Evolutionary conservation across 2,888 invertebrate genomes (phyloP).

Genomic region (Melanchra persicariae): DNA sequence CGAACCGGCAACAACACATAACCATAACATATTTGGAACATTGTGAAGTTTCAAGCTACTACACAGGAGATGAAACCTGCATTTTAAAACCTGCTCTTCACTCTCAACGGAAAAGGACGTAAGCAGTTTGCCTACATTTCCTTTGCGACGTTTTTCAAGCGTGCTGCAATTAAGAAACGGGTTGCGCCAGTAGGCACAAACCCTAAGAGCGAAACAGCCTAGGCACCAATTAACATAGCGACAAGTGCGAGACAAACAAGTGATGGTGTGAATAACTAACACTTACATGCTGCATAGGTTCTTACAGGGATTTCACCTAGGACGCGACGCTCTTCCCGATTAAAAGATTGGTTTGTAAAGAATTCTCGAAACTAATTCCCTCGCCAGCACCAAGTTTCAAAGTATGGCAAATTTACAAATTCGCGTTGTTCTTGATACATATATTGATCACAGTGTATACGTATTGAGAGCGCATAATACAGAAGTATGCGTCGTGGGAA

Average conservation of each 20-base stretch:
- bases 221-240: constrained; percentile 40
- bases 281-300: not conserved
- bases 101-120: constrained; percentile 38
- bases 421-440: constrained; percentile 23
- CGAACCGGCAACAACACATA: not conserved
- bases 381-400: not conserved
- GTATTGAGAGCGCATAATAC: constrained; percentile 33
- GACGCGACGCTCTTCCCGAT: not conserved
- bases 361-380: too few species aligned
- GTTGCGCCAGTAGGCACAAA: constrained; percentile 32
- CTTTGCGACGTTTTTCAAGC: constrained; percentile 33
- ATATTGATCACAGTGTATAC: constrained; percentile 18
- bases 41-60: not conserved
- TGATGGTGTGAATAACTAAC: constrained; percentile 3
- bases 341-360: not conserved
- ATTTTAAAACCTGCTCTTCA: constrained; percentile 18
- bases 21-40: not conserved
- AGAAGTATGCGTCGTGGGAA: constrained; percentile 46
- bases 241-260: constrained; percentile 20
- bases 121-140: constrained; percentile 54
- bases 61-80: constrained; percentile 16
- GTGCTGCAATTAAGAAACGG: constrained; percentile 58
- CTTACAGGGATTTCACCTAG: not conserved
- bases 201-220: constrained; percentile 20
- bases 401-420: constrained; percentile 17